phyloP scores from a whole-genome alignment of 2,888 invertebrate genomes.

The Holacanthella duospinosa region DNA sequence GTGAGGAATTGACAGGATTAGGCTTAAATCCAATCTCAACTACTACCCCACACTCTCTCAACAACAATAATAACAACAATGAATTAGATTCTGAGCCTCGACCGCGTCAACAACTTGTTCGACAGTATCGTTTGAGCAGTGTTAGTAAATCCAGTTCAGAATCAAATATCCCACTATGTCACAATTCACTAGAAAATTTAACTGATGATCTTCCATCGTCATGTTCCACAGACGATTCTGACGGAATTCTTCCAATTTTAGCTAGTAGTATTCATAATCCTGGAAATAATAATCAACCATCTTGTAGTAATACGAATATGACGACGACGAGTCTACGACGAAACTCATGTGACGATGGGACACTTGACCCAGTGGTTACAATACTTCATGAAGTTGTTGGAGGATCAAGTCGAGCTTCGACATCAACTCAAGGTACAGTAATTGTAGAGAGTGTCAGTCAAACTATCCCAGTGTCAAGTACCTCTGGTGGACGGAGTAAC shows the following conservation, averaged over 20 bases:
- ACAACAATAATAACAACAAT: not conserved
- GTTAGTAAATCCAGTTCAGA: conserved; percentile 36
- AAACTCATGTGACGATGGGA: not conserved
- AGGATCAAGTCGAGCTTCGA: not conserved
- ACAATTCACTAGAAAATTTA: conserved; percentile 35
- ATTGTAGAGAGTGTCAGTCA: not conserved
- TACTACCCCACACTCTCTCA: not conserved
- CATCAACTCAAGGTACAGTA: not conserved
- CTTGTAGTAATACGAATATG: no score
- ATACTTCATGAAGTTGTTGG: not conserved
- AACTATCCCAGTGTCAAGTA: not conserved
- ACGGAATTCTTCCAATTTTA: conserved; percentile 26
- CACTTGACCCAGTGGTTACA: not conserved
- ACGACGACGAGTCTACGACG: not conserved
- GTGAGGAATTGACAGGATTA: not conserved
- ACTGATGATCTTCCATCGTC: conserved; percentile 30
- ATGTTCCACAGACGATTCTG: conserved; percentile 34
- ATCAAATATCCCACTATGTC: conserved; percentile 37
- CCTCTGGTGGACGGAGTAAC: not conserved
- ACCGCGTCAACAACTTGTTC: not conserved
- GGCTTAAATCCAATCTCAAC: not conserved
- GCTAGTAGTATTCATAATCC: not conserved
- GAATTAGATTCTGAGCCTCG: no score
- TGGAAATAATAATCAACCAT: conserved; percentile 4
- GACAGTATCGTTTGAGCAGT: no score